Percentiles rank a stretch among this genome's conserved stretches.
These are phyloP conservation scores for Heliconius nattereri DNA, from an alignment of 1,140 invertebrate genomes.

Conservation along the genomic window DNA sequence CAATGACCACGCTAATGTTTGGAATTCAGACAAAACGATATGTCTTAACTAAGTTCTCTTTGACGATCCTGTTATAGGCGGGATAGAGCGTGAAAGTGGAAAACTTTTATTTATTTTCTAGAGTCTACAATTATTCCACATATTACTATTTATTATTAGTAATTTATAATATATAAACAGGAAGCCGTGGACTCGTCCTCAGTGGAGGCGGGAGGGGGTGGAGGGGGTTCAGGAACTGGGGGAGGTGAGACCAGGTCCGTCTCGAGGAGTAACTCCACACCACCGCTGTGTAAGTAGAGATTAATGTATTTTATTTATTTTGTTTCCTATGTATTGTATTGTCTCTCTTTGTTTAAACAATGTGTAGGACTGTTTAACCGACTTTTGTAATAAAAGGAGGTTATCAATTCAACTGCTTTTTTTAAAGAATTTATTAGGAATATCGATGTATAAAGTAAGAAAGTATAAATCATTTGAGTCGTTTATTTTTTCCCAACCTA, in stretches of 20 bases:
- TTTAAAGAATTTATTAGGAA: no score
- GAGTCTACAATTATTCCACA: no score
- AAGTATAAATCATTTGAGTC: no score
- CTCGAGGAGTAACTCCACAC: constrained; percentile 24
- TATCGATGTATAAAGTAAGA: no score
- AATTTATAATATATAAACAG: constrained; percentile 36
- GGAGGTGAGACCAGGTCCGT: constrained; percentile 16
- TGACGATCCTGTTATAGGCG: not conserved
- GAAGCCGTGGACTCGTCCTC: constrained; percentile 53
- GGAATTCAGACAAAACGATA: not conserved
- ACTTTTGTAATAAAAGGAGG: no score
- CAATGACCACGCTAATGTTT: no score
- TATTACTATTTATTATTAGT: not conserved
- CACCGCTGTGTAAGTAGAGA: constrained; percentile 36
- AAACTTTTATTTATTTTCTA: not conserved
- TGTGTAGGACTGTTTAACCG: no score
- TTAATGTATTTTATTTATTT: no score
- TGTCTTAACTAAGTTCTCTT: not conserved
- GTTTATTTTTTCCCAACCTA: no score
- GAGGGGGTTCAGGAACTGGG: constrained; percentile 15
- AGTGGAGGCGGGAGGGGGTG: constrained; percentile 52
- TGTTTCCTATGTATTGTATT: no score
- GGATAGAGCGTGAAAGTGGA: not conserved
- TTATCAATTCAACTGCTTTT: no score
- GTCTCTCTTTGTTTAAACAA: no score